Base-by-base conservation (phyloP, 2,113 vertebrate genomes). In the Sisor rabdophorus region DNA sequence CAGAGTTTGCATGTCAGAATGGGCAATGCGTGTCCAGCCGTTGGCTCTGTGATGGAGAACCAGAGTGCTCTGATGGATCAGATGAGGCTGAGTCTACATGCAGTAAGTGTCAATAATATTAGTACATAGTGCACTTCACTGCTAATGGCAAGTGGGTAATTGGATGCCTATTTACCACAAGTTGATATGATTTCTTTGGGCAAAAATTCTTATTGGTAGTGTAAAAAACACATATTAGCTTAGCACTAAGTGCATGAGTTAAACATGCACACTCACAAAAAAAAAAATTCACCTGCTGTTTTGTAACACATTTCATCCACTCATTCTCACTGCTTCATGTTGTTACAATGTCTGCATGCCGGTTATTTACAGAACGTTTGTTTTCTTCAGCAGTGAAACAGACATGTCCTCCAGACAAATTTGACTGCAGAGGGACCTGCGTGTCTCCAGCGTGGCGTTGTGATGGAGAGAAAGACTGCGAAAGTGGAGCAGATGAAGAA, bases 391-490 rank as follows among this genome's bases (percentile, higher is more conserved):
- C 89, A 93, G 96, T 92, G 87, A 95, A 92, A 88, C 94, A 95
- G 89, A 94, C 93, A 17, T 99, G 97, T 78, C 94, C 95, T 5
- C 90, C 94, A 3, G 95, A 98, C 91, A 98, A 97, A 89, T 94
- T 98, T 4, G 95, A 96, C 92, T 99, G 97, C 73, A 96, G 95
- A 78, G 94, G 95, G 89, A 97, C 95, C 87, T 99, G 97, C 72
- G 95, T 98, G 84, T 97, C 96, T 0, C 86, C 92, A 19, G 95
- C 95, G 0, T 99, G 97, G 96, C 91, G 91, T 83, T 99, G 97
- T 26, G 97, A 99, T 7, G 95, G 96, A 0, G 95, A 99, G 91
- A 94, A 90, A 88, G 96, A 99, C 55, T 99, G 97, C 4, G 95
- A 97, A 86, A 98, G 92, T 0, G 95, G 96, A n/a, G 87, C 90